These are phyloP conservation scores for Rhea pennata DNA, from an alignment of 2,113 vertebrate genomes.

Conservation along the genomic window DNA sequence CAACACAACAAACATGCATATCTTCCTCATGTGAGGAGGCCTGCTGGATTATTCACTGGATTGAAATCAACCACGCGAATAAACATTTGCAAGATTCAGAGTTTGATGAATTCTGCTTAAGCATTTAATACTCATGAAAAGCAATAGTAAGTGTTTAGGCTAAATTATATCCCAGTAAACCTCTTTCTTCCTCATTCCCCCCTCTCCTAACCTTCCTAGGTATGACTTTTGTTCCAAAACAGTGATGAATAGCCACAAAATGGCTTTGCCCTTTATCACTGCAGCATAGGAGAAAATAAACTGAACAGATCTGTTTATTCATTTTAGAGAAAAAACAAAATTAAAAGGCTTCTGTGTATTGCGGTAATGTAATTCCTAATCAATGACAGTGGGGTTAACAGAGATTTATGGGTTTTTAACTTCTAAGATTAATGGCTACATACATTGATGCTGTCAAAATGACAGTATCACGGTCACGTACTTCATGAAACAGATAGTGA, in stretches of 20 bases:
- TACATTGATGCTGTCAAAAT: conserved; percentile 38
- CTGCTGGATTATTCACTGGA: not conserved
- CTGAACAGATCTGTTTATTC: conserved; percentile 40
- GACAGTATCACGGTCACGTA: conserved; percentile 79
- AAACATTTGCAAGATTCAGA: not conserved
- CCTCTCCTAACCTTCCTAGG: not conserved
- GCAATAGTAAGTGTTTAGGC: not conserved
- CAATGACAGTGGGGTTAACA: conserved; percentile 57
- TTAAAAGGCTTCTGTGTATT: conserved; percentile 69
- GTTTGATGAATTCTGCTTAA: not conserved
- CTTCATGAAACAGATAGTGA: conserved; percentile 44
- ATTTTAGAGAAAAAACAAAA: conserved; percentile 58
- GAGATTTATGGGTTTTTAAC: conserved; percentile 70
- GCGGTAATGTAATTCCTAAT: conserved; percentile 67
- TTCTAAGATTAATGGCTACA: conserved; percentile 60
- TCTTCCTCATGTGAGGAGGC: not conserved
- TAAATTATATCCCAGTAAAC: not conserved
- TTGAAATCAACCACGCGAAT: not conserved
- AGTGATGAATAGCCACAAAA: conserved; percentile 59
- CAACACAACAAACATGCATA: not conserved
- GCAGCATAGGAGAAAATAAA: conserved; percentile 29
- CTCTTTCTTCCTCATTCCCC: not conserved
- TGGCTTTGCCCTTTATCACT: conserved; percentile 51
- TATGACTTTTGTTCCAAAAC: conserved; percentile 30
- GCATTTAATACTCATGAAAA: not conserved